phyloP scores from a whole-genome alignment of 2,113 vertebrate species.

The Phainopepla nitens region DNA sequence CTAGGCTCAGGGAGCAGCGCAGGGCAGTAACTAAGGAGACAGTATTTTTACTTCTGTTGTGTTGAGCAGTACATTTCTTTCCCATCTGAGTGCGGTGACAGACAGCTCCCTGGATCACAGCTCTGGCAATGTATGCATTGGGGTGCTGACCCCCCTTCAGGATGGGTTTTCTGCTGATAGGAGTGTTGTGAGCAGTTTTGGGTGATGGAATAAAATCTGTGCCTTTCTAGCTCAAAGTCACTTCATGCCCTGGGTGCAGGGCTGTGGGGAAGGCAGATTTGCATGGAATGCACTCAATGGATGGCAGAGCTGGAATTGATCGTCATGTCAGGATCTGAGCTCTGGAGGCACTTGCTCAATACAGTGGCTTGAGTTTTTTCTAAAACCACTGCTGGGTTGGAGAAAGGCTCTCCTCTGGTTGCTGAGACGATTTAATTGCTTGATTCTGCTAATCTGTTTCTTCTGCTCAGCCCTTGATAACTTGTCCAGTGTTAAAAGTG shows the following conservation, averaged over 20 bases:
- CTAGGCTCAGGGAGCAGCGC: neutral
- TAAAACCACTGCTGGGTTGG: neutral
- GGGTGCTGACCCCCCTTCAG: neutral
- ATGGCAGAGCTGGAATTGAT: neutral
- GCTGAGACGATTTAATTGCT: neutral
- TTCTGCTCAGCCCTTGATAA: neutral
- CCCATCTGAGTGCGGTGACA: neutral
- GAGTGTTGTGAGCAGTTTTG: neutral
- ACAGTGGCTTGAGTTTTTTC: neutral
- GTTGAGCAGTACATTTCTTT: neutral
- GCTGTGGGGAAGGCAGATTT: neutral
- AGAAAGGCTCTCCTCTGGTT: neutral
- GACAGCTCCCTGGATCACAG: fast-evolving
- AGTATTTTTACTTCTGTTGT: neutral
- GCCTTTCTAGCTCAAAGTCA: neutral
- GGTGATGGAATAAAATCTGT: neutral
- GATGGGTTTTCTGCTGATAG: neutral
- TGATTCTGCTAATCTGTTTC: neutral
- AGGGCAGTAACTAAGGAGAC: neutral
- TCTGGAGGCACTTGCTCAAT: neutral
- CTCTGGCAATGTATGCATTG: fast-evolving
- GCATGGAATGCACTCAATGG: fast-evolving
- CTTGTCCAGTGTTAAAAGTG: neutral
- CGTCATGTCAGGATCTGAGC: neutral
- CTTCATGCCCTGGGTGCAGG: neutral